Conservation (phyloP, 2,113 vertebrate genomes). For the Lynx canadensis region DNA sequence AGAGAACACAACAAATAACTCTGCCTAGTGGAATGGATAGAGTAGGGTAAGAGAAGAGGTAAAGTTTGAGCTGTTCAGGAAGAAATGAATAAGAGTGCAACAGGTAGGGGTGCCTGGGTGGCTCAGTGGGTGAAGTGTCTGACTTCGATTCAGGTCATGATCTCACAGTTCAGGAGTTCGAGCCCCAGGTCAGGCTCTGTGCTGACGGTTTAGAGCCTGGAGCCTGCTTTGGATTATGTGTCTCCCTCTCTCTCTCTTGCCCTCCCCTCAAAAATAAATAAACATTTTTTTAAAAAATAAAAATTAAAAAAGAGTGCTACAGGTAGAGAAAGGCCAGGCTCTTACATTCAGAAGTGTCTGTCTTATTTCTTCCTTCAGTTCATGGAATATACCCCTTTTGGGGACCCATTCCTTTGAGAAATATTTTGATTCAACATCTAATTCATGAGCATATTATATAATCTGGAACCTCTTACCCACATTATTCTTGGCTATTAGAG, state of each 20-base stretch:
- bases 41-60: neutral
- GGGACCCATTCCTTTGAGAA: neutral
- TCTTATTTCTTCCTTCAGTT: neutral
- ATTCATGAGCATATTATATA: neutral
- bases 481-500: neutral
- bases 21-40: neutral
- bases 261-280: no score
- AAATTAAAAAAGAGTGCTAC: neutral
- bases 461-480: neutral
- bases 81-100: neutral
- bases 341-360: rapidly evolving
- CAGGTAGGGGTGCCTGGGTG: neutral
- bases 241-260: no score
- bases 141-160: no score
- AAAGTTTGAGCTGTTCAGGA: neutral
- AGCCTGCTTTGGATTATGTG: no score
- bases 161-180: no score
- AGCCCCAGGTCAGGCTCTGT: no score
- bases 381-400: neutral
- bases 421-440: neutral
- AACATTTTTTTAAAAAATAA: no score
- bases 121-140: no score
- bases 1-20: neutral
- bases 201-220: no score
- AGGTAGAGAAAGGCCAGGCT: neutral